Evolutionary conservation across 92 coral and sea anemone genomes (phyloP), one percentile per base, ranked within the genome.

Genomic region (Nematostella vectensis): DNA sequence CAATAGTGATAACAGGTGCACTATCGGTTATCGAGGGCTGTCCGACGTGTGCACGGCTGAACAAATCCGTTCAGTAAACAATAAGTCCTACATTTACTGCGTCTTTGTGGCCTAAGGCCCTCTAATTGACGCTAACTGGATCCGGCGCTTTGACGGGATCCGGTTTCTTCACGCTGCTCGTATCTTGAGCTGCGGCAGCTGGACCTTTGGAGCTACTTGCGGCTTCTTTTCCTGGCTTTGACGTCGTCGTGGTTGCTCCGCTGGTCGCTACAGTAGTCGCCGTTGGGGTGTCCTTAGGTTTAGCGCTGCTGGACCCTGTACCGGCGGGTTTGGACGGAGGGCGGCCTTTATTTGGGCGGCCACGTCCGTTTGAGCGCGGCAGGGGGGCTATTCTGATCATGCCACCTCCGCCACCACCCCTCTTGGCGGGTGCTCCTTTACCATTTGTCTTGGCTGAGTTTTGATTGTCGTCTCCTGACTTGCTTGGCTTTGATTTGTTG

Each of bases 401-500:
- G 30, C 76, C 52, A 25, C 60, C 10, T 52, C 61, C 26, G 24
- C 50, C 56, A 26, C 73, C 53, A 29, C 59, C 73, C 62, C 73
- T 47, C 31, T 78, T 78, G 53, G 31, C 61, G 29, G 31, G 49
- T 31, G 79, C 17, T 19, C 73, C 62, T 63, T 85, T 85, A 52
- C 84, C 84, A 59, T 85, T 80, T 52, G 38, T 62, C 45, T 62
- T 69, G 39, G 68, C 25, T 44, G 27, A 36, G 47, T 18, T 61
- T 22, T 63, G 61, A 64, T 60, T 52, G 52, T 79, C 87, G 17
- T 79, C 87, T 45, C 61, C 54, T 66, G 66, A 72, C 59, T 79
- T 79, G 68, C 48, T 57, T 67, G 75, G 77, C 80, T 79, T 79
- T 67, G 87, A 65, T 70, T 70, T 79, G 76, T 67, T 79, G 50